Evolutionary conservation across 2,888 invertebrate species (phyloP).

Genomic region (Campoplex nolae): DNA sequence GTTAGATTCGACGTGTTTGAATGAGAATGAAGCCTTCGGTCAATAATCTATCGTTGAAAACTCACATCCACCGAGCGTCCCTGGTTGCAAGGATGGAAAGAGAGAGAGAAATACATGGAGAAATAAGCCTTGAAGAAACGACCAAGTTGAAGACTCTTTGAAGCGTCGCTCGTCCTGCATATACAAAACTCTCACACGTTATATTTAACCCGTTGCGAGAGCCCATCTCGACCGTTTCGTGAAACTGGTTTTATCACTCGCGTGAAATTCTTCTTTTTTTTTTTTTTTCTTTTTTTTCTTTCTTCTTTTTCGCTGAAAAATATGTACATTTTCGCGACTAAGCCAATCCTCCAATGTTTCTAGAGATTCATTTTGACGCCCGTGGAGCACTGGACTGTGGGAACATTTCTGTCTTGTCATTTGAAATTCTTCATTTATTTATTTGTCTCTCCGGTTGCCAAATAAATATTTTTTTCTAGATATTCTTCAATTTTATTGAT

Average conservation of each 20-base stretch:
- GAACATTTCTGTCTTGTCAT: slow-evolving; percentile 1
- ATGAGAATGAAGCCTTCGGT: slow-evolving; percentile 59
- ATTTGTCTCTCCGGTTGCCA: too few species aligned
- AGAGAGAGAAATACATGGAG: slow-evolving; percentile 14
- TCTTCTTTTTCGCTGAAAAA: slow-evolving; percentile 6
- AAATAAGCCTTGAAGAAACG: slow-evolving; percentile 8
- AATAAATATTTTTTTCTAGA: not conserved
- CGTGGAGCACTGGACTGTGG: slow-evolving; percentile 6
- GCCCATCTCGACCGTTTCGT: slow-evolving; percentile 52
- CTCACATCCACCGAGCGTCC: slow-evolving; percentile 1
- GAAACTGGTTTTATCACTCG: slow-evolving; percentile 60
- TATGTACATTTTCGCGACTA: slow-evolving; percentile 33
- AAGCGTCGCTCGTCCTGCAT: slow-evolving; percentile 34
- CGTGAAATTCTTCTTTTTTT: slow-evolving; percentile 9
- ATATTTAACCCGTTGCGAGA: slow-evolving; percentile 44
- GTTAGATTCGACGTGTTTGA: slow-evolving; percentile 53
- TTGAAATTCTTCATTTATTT: not conserved
- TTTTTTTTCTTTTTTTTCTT: slow-evolving; percentile 12
- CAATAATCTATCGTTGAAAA: slow-evolving; percentile 20
- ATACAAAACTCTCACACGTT: slow-evolving; percentile 35
- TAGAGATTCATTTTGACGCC: slow-evolving; percentile 20
- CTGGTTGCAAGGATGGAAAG: slow-evolving; percentile 9
- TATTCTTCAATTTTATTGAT: not conserved
- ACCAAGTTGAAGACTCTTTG: slow-evolving; percentile 23
- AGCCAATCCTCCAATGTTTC: slow-evolving; percentile 15